phyloP scores from a whole-genome alignment of 2,113 vertebrate species.

The Epinephelus lanceolatus region DNA sequence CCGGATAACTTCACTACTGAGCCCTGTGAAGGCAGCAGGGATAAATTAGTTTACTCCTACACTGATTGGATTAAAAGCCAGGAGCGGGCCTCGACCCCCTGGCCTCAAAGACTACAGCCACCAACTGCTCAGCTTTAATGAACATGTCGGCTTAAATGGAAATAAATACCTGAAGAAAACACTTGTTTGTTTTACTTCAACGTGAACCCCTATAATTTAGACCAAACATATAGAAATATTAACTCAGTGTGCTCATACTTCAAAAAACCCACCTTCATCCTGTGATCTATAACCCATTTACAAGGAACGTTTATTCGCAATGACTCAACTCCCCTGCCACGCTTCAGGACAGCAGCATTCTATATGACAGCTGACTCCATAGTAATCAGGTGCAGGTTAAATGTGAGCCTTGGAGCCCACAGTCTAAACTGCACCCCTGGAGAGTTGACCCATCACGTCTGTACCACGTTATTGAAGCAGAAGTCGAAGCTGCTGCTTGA shows the following conservation, averaged over 20 bases:
- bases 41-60: slow-evolving; percentile 80
- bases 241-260: not conserved
- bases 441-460: slow-evolving; percentile 36
- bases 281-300: slow-evolving; percentile 37
- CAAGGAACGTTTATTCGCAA: slow-evolving; percentile 37
- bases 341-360: slow-evolving; percentile 49
- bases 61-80: slow-evolving; percentile 80
- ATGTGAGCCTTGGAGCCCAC: slow-evolving; percentile 48
- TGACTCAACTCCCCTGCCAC: slow-evolving; percentile 37
- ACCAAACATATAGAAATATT: slow-evolving; percentile 10
- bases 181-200: not conserved
- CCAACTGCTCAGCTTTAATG: slow-evolving; percentile 49
- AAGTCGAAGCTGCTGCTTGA: not conserved
- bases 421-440: slow-evolving; percentile 36
- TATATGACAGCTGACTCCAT: slow-evolving; percentile 75
- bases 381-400: slow-evolving; percentile 68
- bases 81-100: slow-evolving; percentile 48
- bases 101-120: slow-evolving; percentile 35
- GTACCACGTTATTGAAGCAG: not conserved
- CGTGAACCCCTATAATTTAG: not conserved
- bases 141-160: slow-evolving; percentile 30
- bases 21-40: slow-evolving; percentile 57
- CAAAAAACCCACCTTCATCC: not conserved
- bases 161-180: slow-evolving; percentile 30
- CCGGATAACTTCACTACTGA: slow-evolving; percentile 70